Base-by-base conservation (phyloP, 2,888 invertebrate species). In the Drosophila algonquin region DNA sequence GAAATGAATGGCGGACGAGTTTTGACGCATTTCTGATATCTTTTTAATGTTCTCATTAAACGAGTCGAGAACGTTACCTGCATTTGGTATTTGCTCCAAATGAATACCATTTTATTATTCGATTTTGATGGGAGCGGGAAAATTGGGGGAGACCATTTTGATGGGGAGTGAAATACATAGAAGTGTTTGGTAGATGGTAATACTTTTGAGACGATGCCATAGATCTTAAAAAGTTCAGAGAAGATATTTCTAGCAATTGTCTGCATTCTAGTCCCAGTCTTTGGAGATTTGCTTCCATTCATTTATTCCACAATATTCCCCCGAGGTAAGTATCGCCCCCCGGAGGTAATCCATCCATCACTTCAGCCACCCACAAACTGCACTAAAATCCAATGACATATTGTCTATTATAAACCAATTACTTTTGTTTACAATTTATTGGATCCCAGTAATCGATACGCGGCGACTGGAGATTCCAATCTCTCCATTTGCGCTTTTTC, bases 21-120 rank as follows among this genome's bases (percentile, higher is more conserved):
- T 77, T 76, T 78, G 54, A 74, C 32, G 58, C 70, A 79, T 68
- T 80, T 88, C 73, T 82, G 83, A 82, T 82, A 86, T 77, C 77
- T 75, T 75, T 75, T 77, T 73, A 80, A 82, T 79, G 75, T 71
- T 45, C 86, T 86, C 76, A 88, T 88, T 86, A 80, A 83, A 73
- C 71, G 76, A 68, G 52, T 44, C 48, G 21, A 27, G 61, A 48
- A 73, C 80, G 65, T 71, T 56, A 47, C 55, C 59, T 73, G 80
- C 59, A 81, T 73, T 71, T 54, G 8, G 50, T 67, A 50, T 54
- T 65, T 24, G 21, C 14, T 24, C 58, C 32, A 32, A 60, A 12
- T 30, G 9, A 61, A 35, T 12, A 54, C 53, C 1, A 53, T 32
- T 56, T 62, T 18, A n/a, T 9, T 3, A 14, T 47, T 8, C 16